These are phyloP conservation scores for Drosophila erecta DNA, from an alignment of 1,140 invertebrate species.

Conservation along the genomic window DNA sequence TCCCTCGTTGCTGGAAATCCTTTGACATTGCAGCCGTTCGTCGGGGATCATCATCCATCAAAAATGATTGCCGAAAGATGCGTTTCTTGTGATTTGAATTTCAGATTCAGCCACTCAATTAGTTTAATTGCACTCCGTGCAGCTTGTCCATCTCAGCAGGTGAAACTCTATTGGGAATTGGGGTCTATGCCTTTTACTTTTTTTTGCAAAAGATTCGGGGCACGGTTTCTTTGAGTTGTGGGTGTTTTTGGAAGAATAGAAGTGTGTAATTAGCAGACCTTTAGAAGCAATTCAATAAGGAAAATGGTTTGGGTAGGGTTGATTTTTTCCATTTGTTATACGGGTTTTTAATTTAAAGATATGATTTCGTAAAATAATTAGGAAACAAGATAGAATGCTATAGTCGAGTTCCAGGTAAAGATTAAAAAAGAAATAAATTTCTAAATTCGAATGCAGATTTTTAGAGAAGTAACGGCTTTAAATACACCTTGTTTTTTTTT, in stretches of 20 bases:
- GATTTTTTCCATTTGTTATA: not conserved
- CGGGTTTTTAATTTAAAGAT: not conserved
- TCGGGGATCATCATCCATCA: conserved; percentile 77
- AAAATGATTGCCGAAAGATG: conserved; percentile 81
- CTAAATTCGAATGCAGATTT: too few relatives aligned
- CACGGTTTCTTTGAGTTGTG: conserved; percentile 15
- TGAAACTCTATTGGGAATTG: conserved; percentile 33
- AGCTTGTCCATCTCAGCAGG: conserved; percentile 45
- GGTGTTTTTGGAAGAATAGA: conserved; percentile 18
- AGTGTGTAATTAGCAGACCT: conserved; percentile 24
- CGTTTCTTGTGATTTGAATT: conserved; percentile 76
- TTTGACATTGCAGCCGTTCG: conserved; percentile 77
- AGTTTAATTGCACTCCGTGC: conserved; percentile 71
- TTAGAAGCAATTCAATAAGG: conserved; percentile 18
- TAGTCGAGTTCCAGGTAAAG: too few relatives aligned
- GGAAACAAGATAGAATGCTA: too few relatives aligned
- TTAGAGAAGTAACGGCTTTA: too few relatives aligned
- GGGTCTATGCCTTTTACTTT: not conserved
- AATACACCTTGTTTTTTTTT: too few relatives aligned
- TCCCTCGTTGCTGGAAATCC: conserved; percentile 68
- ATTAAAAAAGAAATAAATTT: too few relatives aligned
- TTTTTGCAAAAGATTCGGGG: conserved; percentile 29
- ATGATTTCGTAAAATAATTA: too few relatives aligned
- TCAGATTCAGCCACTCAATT: conserved; percentile 76
- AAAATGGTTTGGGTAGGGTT: not conserved